Base-by-base conservation (phyloP, 2,113 vertebrate species). In the Panurus biarmicus region DNA sequence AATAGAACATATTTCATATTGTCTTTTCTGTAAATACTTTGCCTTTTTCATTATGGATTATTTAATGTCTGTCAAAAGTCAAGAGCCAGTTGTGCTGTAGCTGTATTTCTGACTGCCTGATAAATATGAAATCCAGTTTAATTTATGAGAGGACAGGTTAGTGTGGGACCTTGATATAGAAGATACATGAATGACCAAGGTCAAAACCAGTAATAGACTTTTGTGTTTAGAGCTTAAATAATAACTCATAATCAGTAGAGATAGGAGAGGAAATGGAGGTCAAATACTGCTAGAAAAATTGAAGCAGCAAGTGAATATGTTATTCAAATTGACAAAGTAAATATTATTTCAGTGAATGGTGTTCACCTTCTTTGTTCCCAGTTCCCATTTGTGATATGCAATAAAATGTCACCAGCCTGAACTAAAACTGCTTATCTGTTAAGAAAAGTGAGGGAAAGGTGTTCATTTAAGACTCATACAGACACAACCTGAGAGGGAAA, bases 41-140 rank as follows among this genome's bases (percentile, higher is more conserved):
- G 48, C 48, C 31, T 77, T 93, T 94, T 93, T 90, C 66, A 31
- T 90, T 75, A 56, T n/a, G 45, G 84, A 73, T 88, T 90, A 79
- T 90, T 95, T 97, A 85, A 94, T 79, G 53, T 79, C 62, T 96
- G 78, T 64, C 93, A 95, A 18, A 96, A 96, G 70, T 85, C 78
- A 83, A 87, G 79, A 93, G 40, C 29, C 73, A 57, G 36, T 80
- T 53, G 53, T 75, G 58, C 70, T 86, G 23, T 73, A 94, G 78
- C 25, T 85, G 4, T 94, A 85, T 93, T 94, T 90, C 73, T 87
- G 61, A 80, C 56, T 79, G 61, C 51, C 62, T 93, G 86, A 90
- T 90, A 97, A 95, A 96, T 93, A 97, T 40, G 67, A 95, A 97
- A 95, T 87, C 33, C 60, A 64, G 35, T 92, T 94, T 95, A 92